phyloP scores from a whole-genome alignment of 35 echinoderm and acorn worm genomes.

The Stichopus chloronotus region DNA sequence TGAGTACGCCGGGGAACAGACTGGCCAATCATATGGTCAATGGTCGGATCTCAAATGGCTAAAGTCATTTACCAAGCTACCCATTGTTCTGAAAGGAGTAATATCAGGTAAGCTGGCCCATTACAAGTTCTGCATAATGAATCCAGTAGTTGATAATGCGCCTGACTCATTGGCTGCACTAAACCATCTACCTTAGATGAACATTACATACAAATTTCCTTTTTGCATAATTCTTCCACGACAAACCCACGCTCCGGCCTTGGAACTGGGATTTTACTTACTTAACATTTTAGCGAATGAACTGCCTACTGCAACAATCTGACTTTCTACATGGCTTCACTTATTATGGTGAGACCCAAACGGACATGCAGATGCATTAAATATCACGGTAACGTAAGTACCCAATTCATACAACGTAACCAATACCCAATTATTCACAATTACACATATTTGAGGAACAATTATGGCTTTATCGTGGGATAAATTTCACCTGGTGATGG shows the following conservation, averaged over 20 bases:
- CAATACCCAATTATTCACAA: too few species aligned
- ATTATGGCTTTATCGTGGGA: too few species aligned
- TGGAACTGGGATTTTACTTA: background rate
- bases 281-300: too few species aligned
- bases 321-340: too few species aligned
- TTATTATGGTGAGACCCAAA: too few species aligned
- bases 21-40: background rate
- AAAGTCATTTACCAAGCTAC: background rate
- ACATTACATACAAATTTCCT: background rate
- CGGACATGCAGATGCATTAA: too few species aligned
- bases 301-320: too few species aligned
- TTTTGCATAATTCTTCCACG: background rate
- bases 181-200: background rate
- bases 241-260: background rate
- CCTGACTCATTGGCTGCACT: background rate
- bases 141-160: background rate
- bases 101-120: background rate
- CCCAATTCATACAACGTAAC: too few species aligned
- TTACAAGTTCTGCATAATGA: background rate
- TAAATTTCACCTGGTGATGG: too few species aligned
- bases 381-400: too few species aligned
- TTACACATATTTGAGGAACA: too few species aligned
- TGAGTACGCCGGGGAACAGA: background rate
- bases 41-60: background rate
- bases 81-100: conserved; percentile 12